These are phyloP conservation scores for Clarias gariepinus DNA, from an alignment of 2,113 vertebrate genomes.

Conservation along the genomic window DNA sequence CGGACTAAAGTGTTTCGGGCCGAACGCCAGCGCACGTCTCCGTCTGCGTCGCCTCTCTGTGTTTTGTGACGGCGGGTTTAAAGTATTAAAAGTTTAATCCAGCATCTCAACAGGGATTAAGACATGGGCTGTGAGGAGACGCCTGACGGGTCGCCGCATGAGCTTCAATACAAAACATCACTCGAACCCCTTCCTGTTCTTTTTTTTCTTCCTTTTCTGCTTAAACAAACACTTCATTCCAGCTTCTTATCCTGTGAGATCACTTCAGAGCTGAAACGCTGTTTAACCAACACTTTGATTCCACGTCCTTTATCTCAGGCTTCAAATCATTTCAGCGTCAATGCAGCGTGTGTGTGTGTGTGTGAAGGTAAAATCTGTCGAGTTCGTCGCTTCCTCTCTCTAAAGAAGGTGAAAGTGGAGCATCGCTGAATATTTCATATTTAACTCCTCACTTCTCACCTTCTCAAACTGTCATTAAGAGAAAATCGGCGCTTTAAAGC, in stretches of 20 bases:
- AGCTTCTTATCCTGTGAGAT: not conserved
- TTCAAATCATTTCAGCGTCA: not conserved
- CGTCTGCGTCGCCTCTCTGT: constrained; percentile 37
- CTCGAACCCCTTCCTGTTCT: not conserved
- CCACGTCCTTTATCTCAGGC: not conserved
- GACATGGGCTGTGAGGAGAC: not conserved
- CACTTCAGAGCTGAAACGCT: not conserved
- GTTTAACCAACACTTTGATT: not conserved
- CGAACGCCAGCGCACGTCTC: not conserved
- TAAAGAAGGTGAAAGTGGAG: not conserved
- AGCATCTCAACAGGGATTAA: constrained; percentile 43
- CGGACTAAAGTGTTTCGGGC: constrained; percentile 61
- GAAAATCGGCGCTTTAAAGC: not conserved
- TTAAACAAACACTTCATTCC: not conserved
- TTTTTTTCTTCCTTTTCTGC: not conserved
- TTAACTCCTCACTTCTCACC: not conserved
- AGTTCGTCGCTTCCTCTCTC: not conserved
- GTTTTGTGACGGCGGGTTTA: constrained; percentile 63
- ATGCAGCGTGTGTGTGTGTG: not conserved
- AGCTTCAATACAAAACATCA: not conserved
- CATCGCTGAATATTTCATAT: not conserved
- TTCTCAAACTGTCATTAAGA: not conserved
- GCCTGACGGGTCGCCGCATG: not conserved
- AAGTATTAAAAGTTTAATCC: constrained; percentile 65
- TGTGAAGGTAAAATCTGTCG: not conserved